A percentile compares a stretch with the other conserved stretches of the same genome.
Evolutionary conservation across 1,140 invertebrate species (phyloP).

Genomic region (Scaptomyza pallida): DNA sequence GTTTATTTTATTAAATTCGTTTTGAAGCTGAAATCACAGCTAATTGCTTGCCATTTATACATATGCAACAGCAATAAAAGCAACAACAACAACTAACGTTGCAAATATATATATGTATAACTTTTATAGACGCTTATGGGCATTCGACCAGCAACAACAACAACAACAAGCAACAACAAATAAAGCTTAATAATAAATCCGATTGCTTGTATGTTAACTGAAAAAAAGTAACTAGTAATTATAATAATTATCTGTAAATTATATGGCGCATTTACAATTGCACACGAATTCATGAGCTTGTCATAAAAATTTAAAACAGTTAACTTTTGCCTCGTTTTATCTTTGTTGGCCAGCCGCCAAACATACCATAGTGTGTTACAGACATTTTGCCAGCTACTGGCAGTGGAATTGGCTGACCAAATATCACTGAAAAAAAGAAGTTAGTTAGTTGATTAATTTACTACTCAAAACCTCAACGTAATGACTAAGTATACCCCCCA

Average conservation of each 20-base stretch:
- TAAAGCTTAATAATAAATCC: slow-evolving; percentile 9
- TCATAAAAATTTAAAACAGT: slow-evolving; percentile 72
- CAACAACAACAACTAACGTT: slow-evolving; percentile 10
- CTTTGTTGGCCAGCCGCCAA: slow-evolving; percentile 38
- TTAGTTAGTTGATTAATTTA: neutral
- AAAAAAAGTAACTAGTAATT: slow-evolving; percentile 79
- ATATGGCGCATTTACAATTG: slow-evolving; percentile 79
- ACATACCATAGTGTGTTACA: slow-evolving; percentile 23
- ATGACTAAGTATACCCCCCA: no score
- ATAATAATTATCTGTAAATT: slow-evolving; percentile 83
- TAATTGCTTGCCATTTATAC: slow-evolving; percentile 57
- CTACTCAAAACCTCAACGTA: no score
- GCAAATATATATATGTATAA: no score
- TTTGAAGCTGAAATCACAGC: slow-evolving; percentile 50
- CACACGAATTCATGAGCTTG: slow-evolving; percentile 75
- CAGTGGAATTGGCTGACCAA: neutral
- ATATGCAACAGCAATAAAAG: slow-evolving; percentile 39
- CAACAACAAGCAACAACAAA: slow-evolving; percentile 28
- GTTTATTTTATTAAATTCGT: slow-evolving; percentile 58
- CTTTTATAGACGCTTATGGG: slow-evolving; percentile 47
- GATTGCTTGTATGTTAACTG: slow-evolving; percentile 67
- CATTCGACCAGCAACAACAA: slow-evolving; percentile 36
- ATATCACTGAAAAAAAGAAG: neutral
- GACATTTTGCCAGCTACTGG: slow-evolving; percentile 4
- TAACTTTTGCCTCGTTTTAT: slow-evolving; percentile 58